Percentiles rank a stretch among this genome's conserved stretches.
Evolutionary conservation across 2,888 invertebrate genomes (phyloP).

Genomic region (Tetropium fuscum): DNA sequence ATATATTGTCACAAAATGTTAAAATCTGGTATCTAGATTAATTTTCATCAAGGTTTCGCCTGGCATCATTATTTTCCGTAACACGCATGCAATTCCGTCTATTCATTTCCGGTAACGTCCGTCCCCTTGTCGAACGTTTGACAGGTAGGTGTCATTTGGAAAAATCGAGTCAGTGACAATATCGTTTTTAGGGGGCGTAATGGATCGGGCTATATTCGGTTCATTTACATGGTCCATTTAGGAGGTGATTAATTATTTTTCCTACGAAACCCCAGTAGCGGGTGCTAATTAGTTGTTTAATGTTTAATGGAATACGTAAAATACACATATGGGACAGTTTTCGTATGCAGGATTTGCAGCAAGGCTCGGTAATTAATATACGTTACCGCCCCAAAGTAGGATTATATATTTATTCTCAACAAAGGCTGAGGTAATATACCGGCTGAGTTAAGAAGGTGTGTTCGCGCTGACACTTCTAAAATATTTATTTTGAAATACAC

Average conservation of each 20-base stretch:
- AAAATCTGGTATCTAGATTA: constrained; percentile 28
- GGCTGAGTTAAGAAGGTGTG: too few relatives aligned
- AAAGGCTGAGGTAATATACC: too few relatives aligned
- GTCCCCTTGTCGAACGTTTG: constrained; percentile 34
- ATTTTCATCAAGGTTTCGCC: constrained; percentile 36
- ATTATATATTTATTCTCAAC: too few relatives aligned
- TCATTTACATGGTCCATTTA: constrained; percentile 24
- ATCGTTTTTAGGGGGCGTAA: constrained; percentile 24
- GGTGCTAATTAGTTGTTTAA: not conserved
- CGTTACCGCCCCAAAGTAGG: too few relatives aligned
- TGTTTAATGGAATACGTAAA: not conserved
- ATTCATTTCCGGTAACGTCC: constrained; percentile 32
- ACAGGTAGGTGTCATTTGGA: constrained; percentile 37
- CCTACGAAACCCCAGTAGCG: not conserved
- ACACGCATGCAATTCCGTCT: constrained; percentile 27
- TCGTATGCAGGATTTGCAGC: too few relatives aligned
- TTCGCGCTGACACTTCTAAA: too few relatives aligned
- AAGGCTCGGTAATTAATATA: too few relatives aligned
- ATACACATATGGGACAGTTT: too few relatives aligned
- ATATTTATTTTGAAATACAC: too few relatives aligned
- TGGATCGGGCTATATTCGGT: constrained; percentile 23
- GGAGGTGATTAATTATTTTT: constrained; percentile 21
- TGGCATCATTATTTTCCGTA: constrained; percentile 38
- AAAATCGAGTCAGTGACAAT: constrained; percentile 30
- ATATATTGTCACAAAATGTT: not conserved